A percentile compares a stretch with the other conserved stretches of the same genome.
These are phyloP conservation scores for Zaprionus obscuricornis DNA, from an alignment of 2,888 invertebrate species.

Conservation along the genomic window DNA sequence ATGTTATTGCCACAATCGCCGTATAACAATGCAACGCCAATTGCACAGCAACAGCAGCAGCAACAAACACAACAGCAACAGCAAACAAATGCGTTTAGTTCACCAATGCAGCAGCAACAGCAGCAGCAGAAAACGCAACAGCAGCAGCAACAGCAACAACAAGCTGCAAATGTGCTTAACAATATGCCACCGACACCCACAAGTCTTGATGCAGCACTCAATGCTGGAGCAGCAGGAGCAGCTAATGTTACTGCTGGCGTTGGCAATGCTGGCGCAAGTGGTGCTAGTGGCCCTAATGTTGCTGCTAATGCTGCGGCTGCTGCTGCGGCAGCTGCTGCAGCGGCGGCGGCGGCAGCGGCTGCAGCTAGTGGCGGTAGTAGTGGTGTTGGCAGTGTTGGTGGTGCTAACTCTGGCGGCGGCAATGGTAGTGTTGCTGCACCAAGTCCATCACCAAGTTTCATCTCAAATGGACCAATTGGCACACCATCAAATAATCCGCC, in stretches of 20 bases:
- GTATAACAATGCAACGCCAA: conserved; percentile 65
- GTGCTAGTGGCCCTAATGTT: too few relatives aligned
- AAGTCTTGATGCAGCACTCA: conserved; percentile 83
- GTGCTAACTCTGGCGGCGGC: conserved; percentile 42
- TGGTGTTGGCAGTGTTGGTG: conserved; percentile 63
- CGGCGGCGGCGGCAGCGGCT: too few relatives aligned
- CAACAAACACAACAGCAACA: conserved; percentile 76
- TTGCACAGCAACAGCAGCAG: conserved; percentile 73
- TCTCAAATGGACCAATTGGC: conserved; percentile 84
- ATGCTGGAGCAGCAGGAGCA: conserved; percentile 23
- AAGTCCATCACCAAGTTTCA: conserved; percentile 84
- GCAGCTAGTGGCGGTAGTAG: too few relatives aligned
- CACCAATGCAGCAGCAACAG: conserved; percentile 39
- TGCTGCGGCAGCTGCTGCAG: too few relatives aligned
- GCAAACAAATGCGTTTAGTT: conserved; percentile 67
- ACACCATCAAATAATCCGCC: conserved; percentile 86
- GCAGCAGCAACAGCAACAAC: conserved; percentile 72
- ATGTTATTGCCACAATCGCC: conserved; percentile 78
- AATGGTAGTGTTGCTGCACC: conserved; percentile 81
- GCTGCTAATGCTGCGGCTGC: too few relatives aligned
- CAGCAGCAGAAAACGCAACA: conserved; percentile 74
- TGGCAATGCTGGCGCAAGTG: too few relatives aligned
- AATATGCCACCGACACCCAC: conserved; percentile 85
- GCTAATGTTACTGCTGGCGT: too few relatives aligned
- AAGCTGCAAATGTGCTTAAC: conserved; percentile 51